phyloP scores from a whole-genome alignment of 2,888 invertebrate genomes.

The Cecidostiba fungosa region DNA sequence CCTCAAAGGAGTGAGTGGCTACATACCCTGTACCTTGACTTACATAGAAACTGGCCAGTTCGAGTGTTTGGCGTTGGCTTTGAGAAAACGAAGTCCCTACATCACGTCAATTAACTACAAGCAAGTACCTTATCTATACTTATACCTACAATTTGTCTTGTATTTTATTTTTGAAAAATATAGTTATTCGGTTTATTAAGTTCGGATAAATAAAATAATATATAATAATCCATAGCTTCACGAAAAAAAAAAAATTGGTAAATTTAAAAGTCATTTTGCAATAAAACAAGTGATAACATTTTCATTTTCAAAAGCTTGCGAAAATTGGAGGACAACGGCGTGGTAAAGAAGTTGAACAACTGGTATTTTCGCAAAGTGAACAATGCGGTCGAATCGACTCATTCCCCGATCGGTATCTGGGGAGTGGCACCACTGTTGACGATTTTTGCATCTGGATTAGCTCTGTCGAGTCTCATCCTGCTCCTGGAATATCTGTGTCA shows the following conservation, averaged over 20 bases:
- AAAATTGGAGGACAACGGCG: slow-evolving; percentile 70
- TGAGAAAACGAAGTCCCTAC: slow-evolving; percentile 70
- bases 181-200: too few relatives aligned
- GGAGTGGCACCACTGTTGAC: slow-evolving; percentile 69
- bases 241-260: too few relatives aligned
- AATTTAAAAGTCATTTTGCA: too few relatives aligned
- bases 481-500: slow-evolving; percentile 62
- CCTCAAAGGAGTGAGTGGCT: slow-evolving; percentile 59
- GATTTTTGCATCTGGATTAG: slow-evolving; percentile 66
- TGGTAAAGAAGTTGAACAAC: slow-evolving; percentile 67
- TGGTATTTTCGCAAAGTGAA: slow-evolving; percentile 50
- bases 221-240: too few relatives aligned
- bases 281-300: too few relatives aligned
- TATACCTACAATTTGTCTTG: too few relatives aligned
- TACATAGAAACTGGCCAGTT: slow-evolving; percentile 68
- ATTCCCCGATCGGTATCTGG: slow-evolving; percentile 64
- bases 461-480: slow-evolving; percentile 66
- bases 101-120: slow-evolving; percentile 69
- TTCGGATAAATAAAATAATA: too few relatives aligned
- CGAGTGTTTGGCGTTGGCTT: slow-evolving; percentile 69
- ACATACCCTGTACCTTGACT: slow-evolving; percentile 68
- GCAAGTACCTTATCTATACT: slow-evolving; percentile 60
- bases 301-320: slow-evolving; percentile 66
- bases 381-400: background rate
- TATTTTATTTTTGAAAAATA: too few relatives aligned